These are phyloP conservation scores for Campodea augens DNA, from an alignment of 1,140 invertebrate genomes.

Conservation along the genomic window DNA sequence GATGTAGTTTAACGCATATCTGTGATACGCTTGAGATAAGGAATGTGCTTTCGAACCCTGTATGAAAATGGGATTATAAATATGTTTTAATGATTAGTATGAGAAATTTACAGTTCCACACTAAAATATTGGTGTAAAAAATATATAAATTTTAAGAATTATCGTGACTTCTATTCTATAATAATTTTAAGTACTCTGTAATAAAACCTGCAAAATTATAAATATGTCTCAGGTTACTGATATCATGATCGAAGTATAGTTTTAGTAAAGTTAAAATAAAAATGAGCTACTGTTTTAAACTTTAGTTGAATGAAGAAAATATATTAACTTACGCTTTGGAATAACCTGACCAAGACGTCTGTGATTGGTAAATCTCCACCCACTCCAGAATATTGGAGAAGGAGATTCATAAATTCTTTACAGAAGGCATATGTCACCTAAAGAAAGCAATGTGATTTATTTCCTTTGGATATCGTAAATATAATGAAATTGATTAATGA, in stretches of 20 bases:
- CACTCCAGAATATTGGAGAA: slow-evolving; percentile 30
- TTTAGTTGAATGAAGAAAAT: too few species aligned
- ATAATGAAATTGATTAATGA: slow-evolving; percentile 10
- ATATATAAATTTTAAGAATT: background rate
- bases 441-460: background rate
- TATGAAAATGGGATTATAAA: slow-evolving; percentile 8
- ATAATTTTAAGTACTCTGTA: too few species aligned
- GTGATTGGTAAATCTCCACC: slow-evolving; percentile 27
- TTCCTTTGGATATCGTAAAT: background rate
- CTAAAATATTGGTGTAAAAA: background rate
- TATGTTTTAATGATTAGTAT: slow-evolving; percentile 1
- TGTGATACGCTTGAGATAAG: slow-evolving; percentile 34
- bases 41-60: slow-evolving; percentile 25
- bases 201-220: too few species aligned
- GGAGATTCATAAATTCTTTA: slow-evolving; percentile 38
- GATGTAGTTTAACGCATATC: slow-evolving; percentile 40
- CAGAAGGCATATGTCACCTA: slow-evolving; percentile 47
- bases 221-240: too few species aligned
- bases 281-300: too few species aligned
- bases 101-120: background rate
- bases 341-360: slow-evolving; percentile 35
- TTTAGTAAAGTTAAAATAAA: too few species aligned
- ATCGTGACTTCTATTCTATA: too few species aligned
- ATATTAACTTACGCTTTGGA: slow-evolving; percentile 35
- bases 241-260: too few species aligned